phyloP scores from a whole-genome alignment of 2,888 invertebrate species.

The Conchocele bisecta region DNA sequence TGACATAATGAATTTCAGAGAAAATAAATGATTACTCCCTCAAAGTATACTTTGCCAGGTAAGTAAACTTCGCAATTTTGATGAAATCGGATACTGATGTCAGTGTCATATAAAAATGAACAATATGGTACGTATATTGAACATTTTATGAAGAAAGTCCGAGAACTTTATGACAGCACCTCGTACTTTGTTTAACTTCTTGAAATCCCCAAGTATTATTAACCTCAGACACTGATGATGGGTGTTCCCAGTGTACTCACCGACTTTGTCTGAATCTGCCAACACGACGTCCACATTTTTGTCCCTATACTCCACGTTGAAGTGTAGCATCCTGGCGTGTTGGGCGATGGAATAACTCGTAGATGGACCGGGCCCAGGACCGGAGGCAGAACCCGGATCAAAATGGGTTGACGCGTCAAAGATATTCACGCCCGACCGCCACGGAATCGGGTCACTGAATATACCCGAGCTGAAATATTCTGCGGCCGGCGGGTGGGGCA shows the following conservation, averaged over 20 bases:
- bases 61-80: no score
- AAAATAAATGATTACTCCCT: no score
- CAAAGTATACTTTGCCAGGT: no score
- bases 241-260: conserved; percentile 67
- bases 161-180: no score
- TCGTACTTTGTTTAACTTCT: no score
- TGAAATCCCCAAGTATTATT: no score
- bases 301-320: conserved; percentile 80
- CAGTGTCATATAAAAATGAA: no score
- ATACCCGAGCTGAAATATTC: conserved; percentile 55
- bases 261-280: conserved; percentile 77
- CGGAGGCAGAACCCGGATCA: conserved; percentile 71
- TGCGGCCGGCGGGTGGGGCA: conserved; percentile 31
- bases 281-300: conserved; percentile 73
- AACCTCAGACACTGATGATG: no score
- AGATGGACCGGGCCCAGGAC: conserved; percentile 64
- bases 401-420: conserved; percentile 54
- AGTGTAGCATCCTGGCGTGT: conserved; percentile 72
- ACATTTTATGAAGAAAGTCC: no score
- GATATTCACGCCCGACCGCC: conserved; percentile 58
- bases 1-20: no score
- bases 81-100: no score
- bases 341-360: conserved; percentile 52
- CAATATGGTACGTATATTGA: no score
- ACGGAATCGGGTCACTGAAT: conserved; percentile 46